Conservation (phyloP, 2,113 vertebrate species). For the Elephantulus edwardii region DNA sequence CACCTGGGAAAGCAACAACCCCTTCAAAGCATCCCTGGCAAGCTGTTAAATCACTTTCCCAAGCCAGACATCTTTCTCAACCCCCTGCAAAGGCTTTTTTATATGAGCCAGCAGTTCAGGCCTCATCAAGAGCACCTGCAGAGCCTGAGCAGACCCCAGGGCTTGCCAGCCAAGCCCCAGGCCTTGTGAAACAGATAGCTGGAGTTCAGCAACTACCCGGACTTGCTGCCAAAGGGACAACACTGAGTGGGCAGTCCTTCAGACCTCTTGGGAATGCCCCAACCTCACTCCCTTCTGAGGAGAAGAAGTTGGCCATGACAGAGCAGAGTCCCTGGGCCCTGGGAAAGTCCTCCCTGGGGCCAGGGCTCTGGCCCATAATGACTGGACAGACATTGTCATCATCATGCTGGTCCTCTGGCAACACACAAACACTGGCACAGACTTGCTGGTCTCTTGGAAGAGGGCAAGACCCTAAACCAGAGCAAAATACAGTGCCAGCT, state of each 20-base stretch:
- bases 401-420: slow-evolving; percentile 82
- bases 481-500: slow-evolving; percentile 84
- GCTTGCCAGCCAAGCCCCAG: slow-evolving; percentile 66
- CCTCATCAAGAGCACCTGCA: slow-evolving; percentile 81
- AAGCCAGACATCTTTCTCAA: slow-evolving; percentile 80
- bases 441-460: slow-evolving; percentile 86
- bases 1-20: slow-evolving; percentile 76
- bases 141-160: slow-evolving; percentile 80
- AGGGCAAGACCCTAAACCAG: slow-evolving; percentile 85
- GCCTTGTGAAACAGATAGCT: slow-evolving; percentile 64
- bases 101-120: slow-evolving; percentile 83
- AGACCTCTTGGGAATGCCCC: slow-evolving; percentile 71
- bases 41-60: slow-evolving; percentile 81
- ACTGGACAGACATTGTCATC: slow-evolving; percentile 77
- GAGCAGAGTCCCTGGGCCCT: slow-evolving; percentile 72
- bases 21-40: slow-evolving; percentile 81
- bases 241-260: slow-evolving; percentile 67
- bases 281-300: slow-evolving; percentile 60
- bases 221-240: slow-evolving; percentile 62
- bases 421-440: slow-evolving; percentile 84
- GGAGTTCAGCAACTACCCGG: slow-evolving; percentile 68
- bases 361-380: slow-evolving; percentile 75
- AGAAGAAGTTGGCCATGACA: slow-evolving; percentile 66
- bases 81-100: slow-evolving; percentile 77
- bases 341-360: slow-evolving; percentile 63